Evolutionary conservation across 2,113 vertebrate genomes (phyloP).

Genomic region (Crotalus helleri): DNA sequence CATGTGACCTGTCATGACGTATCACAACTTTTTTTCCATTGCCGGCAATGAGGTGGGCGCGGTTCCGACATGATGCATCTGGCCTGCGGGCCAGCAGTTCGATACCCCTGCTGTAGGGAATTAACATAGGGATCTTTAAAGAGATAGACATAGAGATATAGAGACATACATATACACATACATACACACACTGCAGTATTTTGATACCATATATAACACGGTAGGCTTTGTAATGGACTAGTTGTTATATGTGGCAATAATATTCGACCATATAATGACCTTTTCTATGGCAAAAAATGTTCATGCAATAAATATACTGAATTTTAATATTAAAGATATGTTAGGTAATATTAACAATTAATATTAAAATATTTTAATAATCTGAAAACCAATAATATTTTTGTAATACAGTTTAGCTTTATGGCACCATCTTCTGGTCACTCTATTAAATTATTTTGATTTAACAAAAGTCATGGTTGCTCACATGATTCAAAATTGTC

Average conservation of each 20-base stretch:
- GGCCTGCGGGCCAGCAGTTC: too few species aligned
- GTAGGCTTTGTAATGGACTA: not conserved
- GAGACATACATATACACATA: not conserved
- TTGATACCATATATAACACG: constrained; percentile 9
- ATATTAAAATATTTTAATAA: constrained; percentile 2
- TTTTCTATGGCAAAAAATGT: not conserved
- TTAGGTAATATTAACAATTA: not conserved
- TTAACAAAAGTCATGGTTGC: not conserved
- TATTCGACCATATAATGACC: not conserved
- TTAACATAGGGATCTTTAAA: not conserved
- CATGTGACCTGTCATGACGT: too few species aligned
- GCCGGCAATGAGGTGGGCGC: too few species aligned
- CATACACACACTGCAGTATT: constrained; percentile 8
- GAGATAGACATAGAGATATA: not conserved
- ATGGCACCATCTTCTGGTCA: constrained; percentile 65
- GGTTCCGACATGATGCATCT: too few species aligned
- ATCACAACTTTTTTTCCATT: too few species aligned
- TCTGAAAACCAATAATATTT: not conserved
- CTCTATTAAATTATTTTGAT: constrained; percentile 40
- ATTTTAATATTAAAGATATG: constrained; percentile 1
- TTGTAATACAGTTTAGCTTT: constrained; percentile 21
- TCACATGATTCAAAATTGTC: not conserved
- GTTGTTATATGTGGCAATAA: not conserved
- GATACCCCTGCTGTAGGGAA: not conserved
- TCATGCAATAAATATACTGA: not conserved